Conservation (phyloP, 2,888 invertebrate species). For the Orchestes rusci region DNA sequence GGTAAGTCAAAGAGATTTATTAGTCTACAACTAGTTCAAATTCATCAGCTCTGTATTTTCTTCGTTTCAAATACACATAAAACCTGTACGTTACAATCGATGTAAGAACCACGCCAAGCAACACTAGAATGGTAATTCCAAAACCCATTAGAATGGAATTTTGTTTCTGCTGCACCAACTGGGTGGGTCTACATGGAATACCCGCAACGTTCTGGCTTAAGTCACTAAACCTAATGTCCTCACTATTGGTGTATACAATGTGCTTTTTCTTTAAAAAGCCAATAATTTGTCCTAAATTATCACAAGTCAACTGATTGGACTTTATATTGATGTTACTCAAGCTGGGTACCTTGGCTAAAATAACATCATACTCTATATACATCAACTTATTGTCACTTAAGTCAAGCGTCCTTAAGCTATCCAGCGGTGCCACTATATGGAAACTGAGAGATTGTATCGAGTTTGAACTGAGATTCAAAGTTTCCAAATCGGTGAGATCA, state of each 20-base stretch:
- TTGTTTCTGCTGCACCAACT: background rate
- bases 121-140: conserved; percentile 23
- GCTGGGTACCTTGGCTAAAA: conserved; percentile 35
- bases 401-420: conserved; percentile 35
- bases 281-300: conserved; percentile 35
- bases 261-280: conserved; percentile 33
- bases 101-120: conserved; percentile 24
- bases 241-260: conserved; percentile 35
- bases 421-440: conserved; percentile 31
- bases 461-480: conserved; percentile 38
- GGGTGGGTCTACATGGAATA: conserved; percentile 34
- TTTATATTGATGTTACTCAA: conserved; percentile 37
- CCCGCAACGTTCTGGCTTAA: conserved; percentile 38
- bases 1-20: conserved; percentile 13
- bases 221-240: conserved; percentile 33
- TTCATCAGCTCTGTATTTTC: conserved; percentile 36
- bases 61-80: conserved; percentile 32
- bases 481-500: conserved; percentile 31
- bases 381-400: conserved; percentile 36
- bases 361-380: conserved; percentile 36
- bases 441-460: conserved; percentile 32
- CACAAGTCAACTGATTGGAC: conserved; percentile 37
- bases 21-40: conserved; percentile 35
- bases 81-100: conserved; percentile 29
- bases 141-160: conserved; percentile 17